Percentiles rank a stretch among this genome's conserved stretches.
phyloP scores from a whole-genome alignment of 2,888 invertebrate species.

The Anaspis maculata region DNA sequence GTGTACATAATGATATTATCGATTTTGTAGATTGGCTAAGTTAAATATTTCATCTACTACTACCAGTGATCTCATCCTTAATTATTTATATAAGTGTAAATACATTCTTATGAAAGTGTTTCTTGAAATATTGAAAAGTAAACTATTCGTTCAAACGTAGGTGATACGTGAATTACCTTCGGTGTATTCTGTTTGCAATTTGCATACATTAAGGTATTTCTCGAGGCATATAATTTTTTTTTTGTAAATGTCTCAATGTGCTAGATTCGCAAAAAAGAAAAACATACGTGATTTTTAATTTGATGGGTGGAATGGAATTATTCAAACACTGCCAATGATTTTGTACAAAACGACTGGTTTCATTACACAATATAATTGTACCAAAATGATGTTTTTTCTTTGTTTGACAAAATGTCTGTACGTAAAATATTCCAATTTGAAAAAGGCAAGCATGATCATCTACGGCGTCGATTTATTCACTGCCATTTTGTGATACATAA shows the following conservation, averaged over 20 bases:
- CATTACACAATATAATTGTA: neutral
- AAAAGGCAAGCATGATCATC: too few relatives aligned
- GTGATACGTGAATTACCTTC: too few relatives aligned
- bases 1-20: constrained; percentile 20
- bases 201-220: too few relatives aligned
- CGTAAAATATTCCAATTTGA: too few relatives aligned
- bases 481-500: constrained; percentile 37
- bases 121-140: constrained; percentile 12
- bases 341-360: constrained; percentile 2
- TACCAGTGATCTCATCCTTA: constrained; percentile 39
- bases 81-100: constrained; percentile 25
- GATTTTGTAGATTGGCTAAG: constrained; percentile 18
- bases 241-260: too few relatives aligned
- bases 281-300: too few relatives aligned
- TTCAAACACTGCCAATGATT: constrained; percentile 1
- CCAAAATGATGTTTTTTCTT: neutral
- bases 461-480: too few relatives aligned
- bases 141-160: neutral
- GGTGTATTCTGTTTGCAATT: constrained; percentile 9
- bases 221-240: too few relatives aligned
- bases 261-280: too few relatives aligned
- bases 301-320: too few relatives aligned
- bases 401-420: too few relatives aligned
- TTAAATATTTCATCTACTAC: constrained; percentile 21
- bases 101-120: constrained; percentile 22